Base-by-base conservation (phyloP, 2,113 vertebrate species). In the Ibidorhyncha struthersii region DNA sequence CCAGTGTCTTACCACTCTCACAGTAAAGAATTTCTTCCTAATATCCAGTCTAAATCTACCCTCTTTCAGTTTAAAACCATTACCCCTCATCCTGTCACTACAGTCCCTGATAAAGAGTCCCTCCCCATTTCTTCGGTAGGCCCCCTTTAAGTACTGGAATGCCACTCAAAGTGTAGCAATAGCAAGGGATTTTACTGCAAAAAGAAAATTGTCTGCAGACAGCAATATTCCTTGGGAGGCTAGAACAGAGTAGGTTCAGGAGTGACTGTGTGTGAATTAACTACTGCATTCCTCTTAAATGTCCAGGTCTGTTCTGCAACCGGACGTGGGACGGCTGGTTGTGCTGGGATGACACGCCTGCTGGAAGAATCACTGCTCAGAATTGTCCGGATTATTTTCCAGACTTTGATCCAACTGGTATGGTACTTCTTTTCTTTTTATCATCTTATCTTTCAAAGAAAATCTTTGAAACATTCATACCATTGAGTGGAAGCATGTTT, bases 391-490 rank as follows among this genome's bases (percentile, higher is more conserved):
- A 99, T 94, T 99, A 99, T 93, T 99, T 99, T 94, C 97, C 96
- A 6, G 99, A 99, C 95, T 99, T 99, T 27, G 99, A 99, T 96
- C 96, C 99, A 30, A 98, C 99, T 71, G 99, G 99, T 99, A 98
- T 58, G 89, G 53, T 86, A 69, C 52, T 82, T 50, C 41, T 83
- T 95, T 45, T 45, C 17, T 45, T 45, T 82, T 82, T 77, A 41
- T 50, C 11, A 36, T 74, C 62, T 83, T 76, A 15, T 29, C 49
- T 95, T 82, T 89, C 12, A 2, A 72, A 78, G 29, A 8, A 86
- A 77, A 13, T 29, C 81, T 91, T 74, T 36, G 34, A 34, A 58
- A 14, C 21, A 53, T 76, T 69, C 34, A 17, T 80, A 19, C 14
- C 12, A 38, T 83, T 69, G 19, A 92, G 58, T 84, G 74, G 29